These are phyloP conservation scores for Heliconius hortense DNA, from an alignment of 2,888 invertebrate genomes.

Conservation along the genomic window DNA sequence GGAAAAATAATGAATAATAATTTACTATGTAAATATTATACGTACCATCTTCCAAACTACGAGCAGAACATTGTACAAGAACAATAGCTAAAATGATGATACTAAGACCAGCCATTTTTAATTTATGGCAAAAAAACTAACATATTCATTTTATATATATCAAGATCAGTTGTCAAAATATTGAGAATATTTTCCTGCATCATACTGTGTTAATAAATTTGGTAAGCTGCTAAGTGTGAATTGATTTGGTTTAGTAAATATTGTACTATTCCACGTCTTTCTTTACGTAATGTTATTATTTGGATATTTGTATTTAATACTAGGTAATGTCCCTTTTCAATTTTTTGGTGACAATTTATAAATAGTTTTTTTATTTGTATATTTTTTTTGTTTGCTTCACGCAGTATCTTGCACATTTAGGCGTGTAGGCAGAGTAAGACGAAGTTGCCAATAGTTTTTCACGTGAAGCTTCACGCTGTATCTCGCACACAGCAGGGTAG, in stretches of 20 bases:
- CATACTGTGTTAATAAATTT: constrained; percentile 52
- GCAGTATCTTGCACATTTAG: no score
- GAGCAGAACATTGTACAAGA: constrained; percentile 44
- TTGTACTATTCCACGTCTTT: constrained; percentile 23
- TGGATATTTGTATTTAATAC: not conserved
- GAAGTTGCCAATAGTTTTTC: no score
- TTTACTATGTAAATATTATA: not conserved
- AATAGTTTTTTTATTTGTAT: no score
- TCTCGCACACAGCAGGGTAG: no score
- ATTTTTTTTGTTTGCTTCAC: no score
- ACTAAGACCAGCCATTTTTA: constrained; percentile 61
- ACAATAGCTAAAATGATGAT: constrained; percentile 49
- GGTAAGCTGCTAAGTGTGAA: constrained; percentile 30
- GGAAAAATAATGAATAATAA: not conserved
- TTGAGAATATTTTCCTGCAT: constrained; percentile 46
- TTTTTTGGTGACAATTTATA: not conserved
- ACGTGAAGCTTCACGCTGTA: no score
- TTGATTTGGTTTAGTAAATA: constrained; percentile 19
- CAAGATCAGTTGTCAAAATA: constrained; percentile 47
- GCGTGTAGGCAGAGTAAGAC: no score
- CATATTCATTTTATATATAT: constrained; percentile 62
- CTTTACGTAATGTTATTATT: constrained; percentile 25
- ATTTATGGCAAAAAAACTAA: constrained; percentile 47
- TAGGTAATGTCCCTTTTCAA: constrained; percentile 16
- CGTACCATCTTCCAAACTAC: constrained; percentile 3